Percentiles rank a stretch among this genome's conserved stretches.
Evolutionary conservation across 1,140 invertebrate species (phyloP).

Genomic region (Bombus turneri): DNA sequence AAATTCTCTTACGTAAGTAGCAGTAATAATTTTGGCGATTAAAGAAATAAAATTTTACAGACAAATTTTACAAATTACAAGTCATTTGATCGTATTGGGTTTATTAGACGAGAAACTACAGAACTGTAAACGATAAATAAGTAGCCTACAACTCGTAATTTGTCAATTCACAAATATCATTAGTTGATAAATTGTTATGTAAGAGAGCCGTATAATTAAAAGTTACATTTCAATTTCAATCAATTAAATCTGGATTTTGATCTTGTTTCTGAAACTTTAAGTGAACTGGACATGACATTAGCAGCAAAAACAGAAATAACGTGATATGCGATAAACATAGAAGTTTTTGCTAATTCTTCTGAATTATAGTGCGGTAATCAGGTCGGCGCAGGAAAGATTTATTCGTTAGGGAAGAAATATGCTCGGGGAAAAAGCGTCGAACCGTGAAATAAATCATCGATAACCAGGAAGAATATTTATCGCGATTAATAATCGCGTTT

Average conservation of each 20-base stretch:
- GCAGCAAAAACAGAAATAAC: neutral
- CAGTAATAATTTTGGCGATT: too few relatives aligned
- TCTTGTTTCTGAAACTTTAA: neutral
- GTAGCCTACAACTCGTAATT: too few relatives aligned
- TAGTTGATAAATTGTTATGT: too few relatives aligned
- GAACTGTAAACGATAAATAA: too few relatives aligned
- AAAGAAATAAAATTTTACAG: too few relatives aligned
- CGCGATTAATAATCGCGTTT: neutral
- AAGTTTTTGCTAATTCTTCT: neutral
- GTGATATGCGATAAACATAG: neutral
- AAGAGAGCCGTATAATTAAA: too few relatives aligned
- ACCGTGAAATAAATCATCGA: neutral
- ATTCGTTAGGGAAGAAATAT: neutral
- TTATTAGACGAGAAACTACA: too few relatives aligned
- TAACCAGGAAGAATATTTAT: conserved; percentile 6
- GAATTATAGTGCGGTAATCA: neutral
- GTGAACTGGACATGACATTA: neutral
- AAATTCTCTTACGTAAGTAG: too few relatives aligned
- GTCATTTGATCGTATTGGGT: too few relatives aligned
- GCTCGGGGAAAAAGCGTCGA: neutral
- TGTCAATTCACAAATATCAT: too few relatives aligned
- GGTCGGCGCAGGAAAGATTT: neutral
- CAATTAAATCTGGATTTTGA: neutral
- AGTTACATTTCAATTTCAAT: too few relatives aligned
- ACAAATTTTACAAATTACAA: too few relatives aligned